Evolutionary conservation across 2,797 vertebrate species (phyloP).

Genomic region (Semotilus atromaculatus): DNA sequence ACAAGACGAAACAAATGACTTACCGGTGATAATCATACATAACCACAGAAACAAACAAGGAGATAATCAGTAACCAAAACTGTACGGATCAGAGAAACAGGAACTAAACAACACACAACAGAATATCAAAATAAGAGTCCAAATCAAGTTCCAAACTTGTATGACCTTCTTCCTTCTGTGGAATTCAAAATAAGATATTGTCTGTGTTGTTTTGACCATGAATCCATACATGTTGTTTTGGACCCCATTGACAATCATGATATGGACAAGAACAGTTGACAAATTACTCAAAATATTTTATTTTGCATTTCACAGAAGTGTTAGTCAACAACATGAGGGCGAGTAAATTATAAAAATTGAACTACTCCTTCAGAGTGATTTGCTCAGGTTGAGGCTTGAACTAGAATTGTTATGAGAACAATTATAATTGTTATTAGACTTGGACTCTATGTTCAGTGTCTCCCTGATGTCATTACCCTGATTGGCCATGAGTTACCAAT

Average conservation of each 20-base stretch:
- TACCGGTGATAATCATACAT: too few species aligned
- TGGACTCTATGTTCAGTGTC: not conserved
- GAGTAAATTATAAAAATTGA: not conserved
- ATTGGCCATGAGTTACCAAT: slow-evolving; percentile 1
- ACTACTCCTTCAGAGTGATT: too few species aligned
- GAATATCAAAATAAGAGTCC: too few species aligned
- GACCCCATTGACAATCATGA: not conserved
- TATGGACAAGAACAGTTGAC: not conserved
- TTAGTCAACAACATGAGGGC: not conserved
- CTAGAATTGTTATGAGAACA: not conserved
- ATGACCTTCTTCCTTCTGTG: not conserved
- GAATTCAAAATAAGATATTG: not conserved
- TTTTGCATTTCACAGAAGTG: not conserved
- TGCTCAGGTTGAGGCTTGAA: not conserved
- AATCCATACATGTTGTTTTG: not conserved
- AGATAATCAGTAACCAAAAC: too few species aligned
- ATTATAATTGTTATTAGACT: not conserved
- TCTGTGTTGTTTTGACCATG: not conserved
- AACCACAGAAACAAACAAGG: too few species aligned
- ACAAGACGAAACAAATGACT: too few species aligned
- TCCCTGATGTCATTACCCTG: slow-evolving; percentile 11
- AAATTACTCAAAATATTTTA: not conserved
- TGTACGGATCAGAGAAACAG: too few species aligned
- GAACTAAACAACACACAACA: too few species aligned
- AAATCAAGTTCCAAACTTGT: not conserved